Conservation (phyloP, 2,113 vertebrate genomes). For the Falco punctatus region DNA sequence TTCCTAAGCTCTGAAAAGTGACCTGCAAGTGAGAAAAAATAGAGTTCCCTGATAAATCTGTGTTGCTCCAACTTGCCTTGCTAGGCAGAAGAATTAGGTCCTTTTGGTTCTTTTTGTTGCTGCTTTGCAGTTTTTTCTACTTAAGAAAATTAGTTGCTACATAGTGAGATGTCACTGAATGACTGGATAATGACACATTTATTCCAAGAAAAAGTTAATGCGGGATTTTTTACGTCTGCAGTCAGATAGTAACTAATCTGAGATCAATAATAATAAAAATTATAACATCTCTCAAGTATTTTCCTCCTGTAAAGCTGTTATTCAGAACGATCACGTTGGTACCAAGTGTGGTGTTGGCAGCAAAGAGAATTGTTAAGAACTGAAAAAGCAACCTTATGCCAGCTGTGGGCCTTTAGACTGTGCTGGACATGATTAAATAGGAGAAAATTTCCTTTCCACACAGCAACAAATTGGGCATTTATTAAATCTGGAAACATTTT, state of each 20-base stretch:
- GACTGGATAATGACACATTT: neutral
- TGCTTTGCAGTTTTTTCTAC: neutral
- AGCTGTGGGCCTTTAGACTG: neutral
- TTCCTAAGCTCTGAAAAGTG: neutral
- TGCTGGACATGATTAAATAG: neutral
- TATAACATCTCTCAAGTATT: neutral
- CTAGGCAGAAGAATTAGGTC: neutral
- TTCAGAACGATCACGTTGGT: neutral
- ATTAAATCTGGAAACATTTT: neutral
- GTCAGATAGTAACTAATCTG: neutral
- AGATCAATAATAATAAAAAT: neutral
- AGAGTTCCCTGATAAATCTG: neutral
- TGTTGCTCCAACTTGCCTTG: neutral
- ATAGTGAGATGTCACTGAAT: neutral
- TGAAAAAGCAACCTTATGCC: neutral
- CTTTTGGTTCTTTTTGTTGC: neutral
- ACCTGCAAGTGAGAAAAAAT: neutral
- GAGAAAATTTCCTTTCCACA: neutral
- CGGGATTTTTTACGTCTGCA: neutral
- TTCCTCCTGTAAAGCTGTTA: neutral
- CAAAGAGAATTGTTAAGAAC: neutral
- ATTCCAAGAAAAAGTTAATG: neutral
- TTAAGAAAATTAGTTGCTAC: neutral
- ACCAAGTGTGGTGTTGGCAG: neutral
- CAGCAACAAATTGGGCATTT: neutral